A percentile compares a stretch with the other conserved stretches of the same genome.
These are phyloP conservation scores for Enteromius paludinosus DNA, from an alignment of 2,797 vertebrate species.

Conservation along the genomic window DNA sequence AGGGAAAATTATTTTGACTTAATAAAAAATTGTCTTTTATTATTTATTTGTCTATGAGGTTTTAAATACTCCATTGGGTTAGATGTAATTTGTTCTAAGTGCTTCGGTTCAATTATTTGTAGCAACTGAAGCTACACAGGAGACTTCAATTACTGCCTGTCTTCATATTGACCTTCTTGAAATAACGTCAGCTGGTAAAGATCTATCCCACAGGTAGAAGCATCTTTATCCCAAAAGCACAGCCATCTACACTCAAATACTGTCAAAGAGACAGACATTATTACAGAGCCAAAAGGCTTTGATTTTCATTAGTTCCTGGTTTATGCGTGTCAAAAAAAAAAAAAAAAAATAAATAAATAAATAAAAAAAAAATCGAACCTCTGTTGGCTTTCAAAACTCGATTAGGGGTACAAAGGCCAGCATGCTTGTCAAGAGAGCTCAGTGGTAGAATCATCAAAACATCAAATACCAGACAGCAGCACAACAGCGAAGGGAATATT, in stretches of 20 bases:
- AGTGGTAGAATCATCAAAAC: slow-evolving; percentile 33
- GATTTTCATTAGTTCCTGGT: slow-evolving; percentile 39
- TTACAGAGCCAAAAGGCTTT: slow-evolving; percentile 33
- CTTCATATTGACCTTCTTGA: slow-evolving; percentile 19
- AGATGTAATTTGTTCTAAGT: slow-evolving; percentile 11
- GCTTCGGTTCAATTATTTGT: neutral
- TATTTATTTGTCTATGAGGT: no score
- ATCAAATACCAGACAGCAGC: slow-evolving; percentile 37
- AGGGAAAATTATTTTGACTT: neutral
- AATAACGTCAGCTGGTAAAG: slow-evolving; percentile 29
- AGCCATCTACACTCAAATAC: neutral
- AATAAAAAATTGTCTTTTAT: no score
- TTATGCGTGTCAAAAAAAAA: slow-evolving; percentile 2
- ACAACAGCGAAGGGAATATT: slow-evolving; percentile 20
- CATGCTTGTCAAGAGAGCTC: slow-evolving; percentile 13
- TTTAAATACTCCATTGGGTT: neutral
- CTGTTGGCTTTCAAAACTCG: slow-evolving; percentile 30
- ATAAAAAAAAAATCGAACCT: slow-evolving; percentile 22
- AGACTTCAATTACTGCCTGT: slow-evolving; percentile 6
- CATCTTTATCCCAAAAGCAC: slow-evolving; percentile 6
- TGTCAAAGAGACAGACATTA: slow-evolving; percentile 6
- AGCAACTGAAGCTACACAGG: neutral
- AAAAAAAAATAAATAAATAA: no score
- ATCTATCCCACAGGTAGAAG: slow-evolving; percentile 6
- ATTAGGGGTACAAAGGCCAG: slow-evolving; percentile 34